phyloP scores from a whole-genome alignment of 2,113 vertebrate species.

The Indicator indicator region DNA sequence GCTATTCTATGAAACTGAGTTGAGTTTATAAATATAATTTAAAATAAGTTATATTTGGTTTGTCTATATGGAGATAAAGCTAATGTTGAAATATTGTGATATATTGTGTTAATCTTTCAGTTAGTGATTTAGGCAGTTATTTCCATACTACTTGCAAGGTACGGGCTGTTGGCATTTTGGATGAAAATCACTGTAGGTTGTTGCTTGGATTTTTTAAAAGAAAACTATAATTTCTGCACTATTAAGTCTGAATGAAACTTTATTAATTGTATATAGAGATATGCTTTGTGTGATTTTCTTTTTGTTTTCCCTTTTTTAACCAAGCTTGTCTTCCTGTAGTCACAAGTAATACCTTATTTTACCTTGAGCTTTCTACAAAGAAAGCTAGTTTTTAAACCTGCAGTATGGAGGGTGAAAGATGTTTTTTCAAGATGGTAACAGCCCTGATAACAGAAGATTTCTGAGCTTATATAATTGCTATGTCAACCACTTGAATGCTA shows the following conservation, averaged over 20 bases:
- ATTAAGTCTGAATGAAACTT: slow-evolving; percentile 89
- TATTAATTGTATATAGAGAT: slow-evolving; percentile 88
- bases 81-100: slow-evolving; percentile 80
- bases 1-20: slow-evolving; percentile 66
- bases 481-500: slow-evolving; percentile 81
- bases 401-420: slow-evolving; percentile 69
- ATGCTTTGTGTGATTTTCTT: slow-evolving; percentile 90
- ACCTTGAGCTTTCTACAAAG: slow-evolving; percentile 84
- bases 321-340: slow-evolving; percentile 93
- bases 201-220: slow-evolving; percentile 82
- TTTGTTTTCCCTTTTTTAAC: slow-evolving; percentile 72
- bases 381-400: slow-evolving; percentile 80
- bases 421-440: slow-evolving; percentile 82
- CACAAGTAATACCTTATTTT: slow-evolving; percentile 82
- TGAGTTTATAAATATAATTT: slow-evolving; percentile 80
- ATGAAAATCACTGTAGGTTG: slow-evolving; percentile 83
- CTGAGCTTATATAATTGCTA: slow-evolving; percentile 74
- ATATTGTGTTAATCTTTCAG: slow-evolving; percentile 81
- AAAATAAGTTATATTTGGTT: slow-evolving; percentile 83
- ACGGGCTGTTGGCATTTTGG: slow-evolving; percentile 83
- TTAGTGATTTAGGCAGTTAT: slow-evolving; percentile 74
- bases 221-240: slow-evolving; percentile 85
- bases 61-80: slow-evolving; percentile 79
- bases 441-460: slow-evolving; percentile 71
- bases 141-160: slow-evolving; percentile 72